These are phyloP conservation scores for Cottus gobio DNA, from an alignment of 2,113 vertebrate species.

Conservation along the genomic window DNA sequence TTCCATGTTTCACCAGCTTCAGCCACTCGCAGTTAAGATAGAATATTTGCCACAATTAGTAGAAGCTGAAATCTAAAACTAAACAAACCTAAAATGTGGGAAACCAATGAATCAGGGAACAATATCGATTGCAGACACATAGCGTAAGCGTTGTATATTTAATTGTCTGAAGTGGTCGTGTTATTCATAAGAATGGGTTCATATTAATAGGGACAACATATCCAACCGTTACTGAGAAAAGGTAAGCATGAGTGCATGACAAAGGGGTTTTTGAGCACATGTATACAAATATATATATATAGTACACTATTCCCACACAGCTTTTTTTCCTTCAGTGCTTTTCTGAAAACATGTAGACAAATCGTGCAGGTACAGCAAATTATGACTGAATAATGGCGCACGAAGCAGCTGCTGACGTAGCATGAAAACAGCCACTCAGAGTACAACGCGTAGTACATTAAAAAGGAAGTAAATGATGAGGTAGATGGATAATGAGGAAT, in stretches of 20 bases:
- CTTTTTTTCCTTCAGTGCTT: neutral
- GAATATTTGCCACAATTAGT: neutral
- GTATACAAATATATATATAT: neutral
- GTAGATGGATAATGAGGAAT: constrained; percentile 41
- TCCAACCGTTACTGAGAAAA: constrained; percentile 13
- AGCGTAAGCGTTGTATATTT: neutral
- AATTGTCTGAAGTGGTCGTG: neutral
- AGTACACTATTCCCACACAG: neutral
- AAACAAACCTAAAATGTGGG: neutral
- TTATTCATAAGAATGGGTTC: neutral
- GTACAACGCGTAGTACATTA: neutral
- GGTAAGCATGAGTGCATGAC: neutral
- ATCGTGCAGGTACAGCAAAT: neutral
- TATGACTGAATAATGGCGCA: constrained; percentile 39
- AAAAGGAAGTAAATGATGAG: constrained; percentile 34
- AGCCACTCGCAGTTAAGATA: neutral
- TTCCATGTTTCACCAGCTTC: constrained; percentile 28
- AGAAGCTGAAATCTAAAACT: constrained; percentile 14
- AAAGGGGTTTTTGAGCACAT: neutral
- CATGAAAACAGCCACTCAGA: constrained; percentile 15
- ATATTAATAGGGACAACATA: neutral
- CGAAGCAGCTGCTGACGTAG: neutral
- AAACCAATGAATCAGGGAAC: neutral
- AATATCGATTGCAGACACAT: constrained; percentile 13
- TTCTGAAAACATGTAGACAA: neutral